These are phyloP conservation scores for Sebastes minor DNA, from an alignment of 2,797 vertebrate genomes.

Conservation along the genomic window DNA sequence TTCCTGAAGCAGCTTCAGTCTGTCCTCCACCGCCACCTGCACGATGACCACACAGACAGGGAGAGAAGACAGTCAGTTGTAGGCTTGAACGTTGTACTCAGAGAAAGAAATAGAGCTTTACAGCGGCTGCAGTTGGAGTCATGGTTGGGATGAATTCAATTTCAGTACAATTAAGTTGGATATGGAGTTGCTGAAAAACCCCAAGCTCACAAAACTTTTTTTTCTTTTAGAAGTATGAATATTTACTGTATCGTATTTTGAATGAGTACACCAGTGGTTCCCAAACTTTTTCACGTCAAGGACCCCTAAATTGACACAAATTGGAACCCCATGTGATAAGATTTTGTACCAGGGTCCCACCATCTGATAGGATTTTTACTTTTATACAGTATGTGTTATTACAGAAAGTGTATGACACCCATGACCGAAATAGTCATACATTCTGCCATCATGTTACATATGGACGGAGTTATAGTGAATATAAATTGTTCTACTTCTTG, in stretches of 20 bases:
- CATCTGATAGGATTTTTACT: too few relatives aligned
- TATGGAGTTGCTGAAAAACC: slow-evolving; percentile 22
- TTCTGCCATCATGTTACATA: too few relatives aligned
- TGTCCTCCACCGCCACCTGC: slow-evolving; percentile 93
- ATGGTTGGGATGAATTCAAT: slow-evolving; percentile 41
- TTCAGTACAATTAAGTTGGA: slow-evolving; percentile 25
- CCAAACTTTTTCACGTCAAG: too few relatives aligned
- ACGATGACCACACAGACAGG: slow-evolving; percentile 16
- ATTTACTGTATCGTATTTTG: background rate
- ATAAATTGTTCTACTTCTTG: too few relatives aligned
- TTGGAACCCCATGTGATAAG: too few relatives aligned
- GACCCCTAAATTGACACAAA: too few relatives aligned
- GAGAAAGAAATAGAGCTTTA: slow-evolving; percentile 21
- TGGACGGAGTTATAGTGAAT: too few relatives aligned
- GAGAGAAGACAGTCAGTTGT: slow-evolving; percentile 7
- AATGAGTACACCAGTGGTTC: background rate
- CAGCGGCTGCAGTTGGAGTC: slow-evolving; percentile 20
- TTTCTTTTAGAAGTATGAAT: background rate
- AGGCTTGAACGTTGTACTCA: background rate
- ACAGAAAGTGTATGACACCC: too few relatives aligned
- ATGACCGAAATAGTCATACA: too few relatives aligned
- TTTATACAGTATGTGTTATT: too few relatives aligned
- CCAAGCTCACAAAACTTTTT: background rate
- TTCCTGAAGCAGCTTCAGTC: slow-evolving; percentile 93
- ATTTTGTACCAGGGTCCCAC: too few relatives aligned